phyloP scores from a whole-genome alignment of 2,888 invertebrate genomes.

The Piscicola geometra region DNA sequence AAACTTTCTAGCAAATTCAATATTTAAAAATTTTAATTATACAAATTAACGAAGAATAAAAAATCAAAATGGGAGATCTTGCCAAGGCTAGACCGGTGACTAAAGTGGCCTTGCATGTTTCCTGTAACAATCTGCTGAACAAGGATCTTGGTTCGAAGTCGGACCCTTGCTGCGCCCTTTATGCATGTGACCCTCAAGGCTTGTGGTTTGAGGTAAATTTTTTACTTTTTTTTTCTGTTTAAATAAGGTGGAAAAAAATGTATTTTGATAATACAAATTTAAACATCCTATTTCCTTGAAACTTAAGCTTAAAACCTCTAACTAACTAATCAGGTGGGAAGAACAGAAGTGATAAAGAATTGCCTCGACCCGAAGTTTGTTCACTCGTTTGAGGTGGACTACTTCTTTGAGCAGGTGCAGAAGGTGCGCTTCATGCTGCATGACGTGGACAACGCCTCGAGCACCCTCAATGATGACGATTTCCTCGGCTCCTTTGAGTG shows the following conservation, averaged over 20 bases:
- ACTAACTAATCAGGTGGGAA: conserved; percentile 47
- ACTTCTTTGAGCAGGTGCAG: conserved; percentile 62
- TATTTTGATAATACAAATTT: not conserved
- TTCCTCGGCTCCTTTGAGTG: conserved; percentile 52
- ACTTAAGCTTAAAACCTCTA: too few species aligned
- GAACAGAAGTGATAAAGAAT: conserved; percentile 54
- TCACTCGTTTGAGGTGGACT: conserved; percentile 58
- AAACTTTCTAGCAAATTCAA: too few species aligned
- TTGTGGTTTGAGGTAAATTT: conserved; percentile 46
- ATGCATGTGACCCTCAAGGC: conserved; percentile 43
- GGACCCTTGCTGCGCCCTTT: conserved; percentile 53
- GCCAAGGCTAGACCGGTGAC: conserved; percentile 36
- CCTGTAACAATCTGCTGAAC: conserved; percentile 48
- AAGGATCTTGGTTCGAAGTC: conserved; percentile 53
- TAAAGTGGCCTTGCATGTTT: conserved; percentile 41
- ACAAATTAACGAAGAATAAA: too few species aligned
- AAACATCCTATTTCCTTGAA: too few species aligned
- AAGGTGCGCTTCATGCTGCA: conserved; percentile 59
- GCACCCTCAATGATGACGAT: conserved; percentile 45
- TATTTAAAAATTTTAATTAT: too few species aligned
- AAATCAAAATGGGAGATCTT: conserved; percentile 1
- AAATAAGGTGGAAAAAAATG: not conserved
- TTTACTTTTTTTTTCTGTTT: not conserved
- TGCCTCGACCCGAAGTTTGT: conserved; percentile 52
- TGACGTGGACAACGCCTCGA: conserved; percentile 51